These are phyloP conservation scores for Stenodera caucasica DNA, from an alignment of 2,888 invertebrate species.

Conservation along the genomic window DNA sequence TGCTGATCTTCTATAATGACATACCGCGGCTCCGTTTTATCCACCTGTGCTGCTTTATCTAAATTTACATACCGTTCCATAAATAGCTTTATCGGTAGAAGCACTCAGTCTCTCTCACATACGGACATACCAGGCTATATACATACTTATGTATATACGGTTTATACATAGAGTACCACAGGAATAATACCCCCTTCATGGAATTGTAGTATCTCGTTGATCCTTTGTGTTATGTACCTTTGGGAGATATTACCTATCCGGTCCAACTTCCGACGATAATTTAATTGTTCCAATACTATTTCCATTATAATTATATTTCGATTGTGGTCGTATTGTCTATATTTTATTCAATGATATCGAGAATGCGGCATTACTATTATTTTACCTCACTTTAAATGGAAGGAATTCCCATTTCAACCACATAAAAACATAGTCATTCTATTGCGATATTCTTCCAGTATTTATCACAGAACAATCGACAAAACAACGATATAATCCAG, in stretches of 20 bases:
- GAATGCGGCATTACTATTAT: constrained; percentile 20
- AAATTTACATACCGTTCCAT: constrained; percentile 40
- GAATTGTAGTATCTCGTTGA: constrained; percentile 4
- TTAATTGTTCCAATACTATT: constrained; percentile 24
- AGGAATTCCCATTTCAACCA: constrained; percentile 26
- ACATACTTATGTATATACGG: not conserved
- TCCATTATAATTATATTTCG: constrained; percentile 24
- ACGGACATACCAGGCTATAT: not conserved
- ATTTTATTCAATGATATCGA: constrained; percentile 19
- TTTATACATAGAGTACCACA: too few species aligned
- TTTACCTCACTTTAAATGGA: constrained; percentile 15
- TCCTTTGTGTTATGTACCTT: constrained; percentile 17
- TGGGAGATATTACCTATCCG: constrained; percentile 9
- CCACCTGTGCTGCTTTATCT: constrained; percentile 38
- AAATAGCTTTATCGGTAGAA: constrained; percentile 36
- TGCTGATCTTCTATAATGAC: constrained; percentile 38
- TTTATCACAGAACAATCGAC: not conserved
- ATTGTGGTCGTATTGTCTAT: constrained; percentile 13
- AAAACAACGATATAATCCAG: not conserved
- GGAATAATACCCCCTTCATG: too few species aligned
- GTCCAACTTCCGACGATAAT: constrained; percentile 18
- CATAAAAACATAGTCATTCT: constrained; percentile 10
- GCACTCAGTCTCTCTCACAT: constrained; percentile 8
- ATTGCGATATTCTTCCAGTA: not conserved
- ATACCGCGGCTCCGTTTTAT: constrained; percentile 37